Evolutionary conservation across 2,113 vertebrate genomes (phyloP), one percentile per base, ranked within the genome.

Genomic region (Shinisaurus crocodilurus): DNA sequence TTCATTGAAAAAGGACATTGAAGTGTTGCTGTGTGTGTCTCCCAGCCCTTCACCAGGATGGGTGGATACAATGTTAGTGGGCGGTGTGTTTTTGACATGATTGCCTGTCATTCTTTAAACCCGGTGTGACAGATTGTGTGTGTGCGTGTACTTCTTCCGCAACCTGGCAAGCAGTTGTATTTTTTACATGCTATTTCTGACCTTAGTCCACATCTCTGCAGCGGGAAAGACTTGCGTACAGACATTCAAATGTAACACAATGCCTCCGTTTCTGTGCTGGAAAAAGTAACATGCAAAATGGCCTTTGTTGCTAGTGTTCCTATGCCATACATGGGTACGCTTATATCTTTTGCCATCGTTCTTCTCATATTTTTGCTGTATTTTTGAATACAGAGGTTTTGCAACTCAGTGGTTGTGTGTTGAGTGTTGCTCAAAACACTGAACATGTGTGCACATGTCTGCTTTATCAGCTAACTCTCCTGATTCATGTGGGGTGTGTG

Each of bases 21-120:
- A 90, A 89, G 93, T 84, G 37, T 43, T 43, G 88, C 89, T 86
- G 86, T 88, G 84, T 86, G 86, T 88, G 84, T 91, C 93, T 90
- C 92, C 91, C 18, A 43, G 88, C 80, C 91, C 91, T 80, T 83
- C 86, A 0, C 83, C 90, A 91, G 89, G 40, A 57, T 27, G 91
- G 91, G 48, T 79, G 93, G 92, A 70, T 82, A 50, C 92, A 88
- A 37, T 27, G 1, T 83, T 93, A 83, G 91, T 88, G 92, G 90
- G 91, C 88, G 90, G 92, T 83, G 29, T 63, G 25, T 76, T 45
- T 65, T 81, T 60, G 90, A 90, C 91, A 1, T 54, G 92, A 89
- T 92, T 83, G 92, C 7, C 87, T 88, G 91, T 88, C 91, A 45
- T 92, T 67, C 93, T 87, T 83, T 72, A 81, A 92, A 63, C 89